Base-by-base conservation (phyloP, 2,113 vertebrate genomes). In the Delphinapterus leucas region DNA sequence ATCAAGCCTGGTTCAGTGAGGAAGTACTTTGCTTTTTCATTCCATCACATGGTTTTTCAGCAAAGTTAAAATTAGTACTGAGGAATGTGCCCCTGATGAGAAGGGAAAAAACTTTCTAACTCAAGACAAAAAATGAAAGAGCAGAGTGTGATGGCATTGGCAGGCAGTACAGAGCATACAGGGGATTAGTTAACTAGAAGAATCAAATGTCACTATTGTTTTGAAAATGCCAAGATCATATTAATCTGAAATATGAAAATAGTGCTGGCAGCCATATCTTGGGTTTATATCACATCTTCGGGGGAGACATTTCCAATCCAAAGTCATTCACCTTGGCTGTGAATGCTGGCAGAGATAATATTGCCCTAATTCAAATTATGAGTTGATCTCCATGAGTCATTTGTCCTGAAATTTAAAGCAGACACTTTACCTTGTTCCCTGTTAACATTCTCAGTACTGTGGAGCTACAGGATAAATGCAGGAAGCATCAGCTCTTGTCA, bases 61-160 rank as follows among this genome's bases (percentile, higher is more conserved):
- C 84, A 89, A 60, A 88, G 31, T 91, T 97, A 95, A 97, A 97
- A 93, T 88, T 93, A 91, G 25, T 31, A n/a, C 55, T 86, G 68
- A 88, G 31, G 95, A 88, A 93, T 47, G 36, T 88, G 55, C 25
- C 61, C 76, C 80, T 91, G 31, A 83, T 12, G 58, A 82, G 41
- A 92, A 93, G 41, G 26, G 1, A 36, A 63, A 89, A 90, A 67
- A 41, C 12, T 76, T 94, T n/a, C 71, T 92, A 49, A 89, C 36
- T 88, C n/a, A 83, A 92, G 79, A 60, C 38, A 67, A 67, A 97
- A 88, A 83, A 44, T 60, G 21, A 70, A 90, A 65, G 31, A 81
- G 76, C n/a, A 1, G 9, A 81, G 74, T 81, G 15, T 49, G 20
- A 88, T 0, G 0, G 12, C 28, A 25, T 18, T 71, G 26, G 44